Percentiles rank a stretch among this genome's conserved stretches.
phyloP scores from a whole-genome alignment of 1,140 invertebrate genomes.

The Pogonus chalceus region DNA sequence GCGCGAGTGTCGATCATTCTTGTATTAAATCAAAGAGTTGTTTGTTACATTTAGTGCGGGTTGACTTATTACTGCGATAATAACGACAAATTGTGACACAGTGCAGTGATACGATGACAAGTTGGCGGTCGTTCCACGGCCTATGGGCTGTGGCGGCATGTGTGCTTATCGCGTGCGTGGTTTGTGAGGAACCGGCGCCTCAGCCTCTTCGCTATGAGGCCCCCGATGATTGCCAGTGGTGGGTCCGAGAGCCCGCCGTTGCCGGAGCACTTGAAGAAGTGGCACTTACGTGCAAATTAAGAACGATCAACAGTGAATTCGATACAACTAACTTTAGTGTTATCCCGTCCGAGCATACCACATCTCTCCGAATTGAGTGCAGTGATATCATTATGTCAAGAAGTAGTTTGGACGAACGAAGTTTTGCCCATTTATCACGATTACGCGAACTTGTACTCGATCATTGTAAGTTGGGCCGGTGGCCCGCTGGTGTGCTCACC shows the following conservation, averaged over 20 bases:
- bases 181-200: constrained; percentile 40
- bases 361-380: constrained; percentile 66
- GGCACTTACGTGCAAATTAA: constrained; percentile 64
- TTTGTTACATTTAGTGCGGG: background rate
- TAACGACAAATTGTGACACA: no score
- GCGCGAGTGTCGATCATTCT: background rate
- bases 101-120: background rate
- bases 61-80: constrained; percentile 10
- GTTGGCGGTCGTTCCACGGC: background rate
- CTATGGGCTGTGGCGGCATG: constrained; percentile 16
- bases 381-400: constrained; percentile 62
- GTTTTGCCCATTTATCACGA: constrained; percentile 67
- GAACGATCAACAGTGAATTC: constrained; percentile 70
- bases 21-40: background rate
- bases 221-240: constrained; percentile 74
- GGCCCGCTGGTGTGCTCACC: constrained; percentile 60
- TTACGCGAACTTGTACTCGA: constrained; percentile 69
- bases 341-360: constrained; percentile 73
- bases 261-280: constrained; percentile 50
- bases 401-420: constrained; percentile 61
- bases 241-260: constrained; percentile 43
- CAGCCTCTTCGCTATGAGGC: constrained; percentile 61
- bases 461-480: constrained; percentile 72
- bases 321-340: constrained; percentile 81
- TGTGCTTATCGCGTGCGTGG: constrained; percentile 30